These are phyloP conservation scores for Clarias fuscus DNA, from an alignment of 2,797 vertebrate genomes.

Conservation along the genomic window DNA sequence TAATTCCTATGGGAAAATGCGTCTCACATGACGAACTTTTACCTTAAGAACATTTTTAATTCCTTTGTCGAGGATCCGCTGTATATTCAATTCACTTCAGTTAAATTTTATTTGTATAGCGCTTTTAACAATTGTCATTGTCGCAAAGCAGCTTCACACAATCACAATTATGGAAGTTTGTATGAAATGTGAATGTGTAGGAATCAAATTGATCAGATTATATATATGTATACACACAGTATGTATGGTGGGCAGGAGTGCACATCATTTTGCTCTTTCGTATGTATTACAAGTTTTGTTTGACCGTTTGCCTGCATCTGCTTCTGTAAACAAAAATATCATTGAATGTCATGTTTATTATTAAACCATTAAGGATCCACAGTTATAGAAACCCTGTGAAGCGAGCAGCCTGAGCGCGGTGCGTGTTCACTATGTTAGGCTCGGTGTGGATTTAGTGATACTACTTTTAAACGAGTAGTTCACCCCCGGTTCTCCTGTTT, in stretches of 20 bases:
- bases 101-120: too few species aligned
- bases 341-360: constrained; percentile 11
- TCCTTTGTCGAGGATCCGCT: too few species aligned
- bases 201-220: too few species aligned
- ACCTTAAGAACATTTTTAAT: too few species aligned
- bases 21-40: too few species aligned
- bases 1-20: too few species aligned
- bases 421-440: background rate
- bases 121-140: too few species aligned
- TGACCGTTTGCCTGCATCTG: background rate
- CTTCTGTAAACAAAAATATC: background rate
- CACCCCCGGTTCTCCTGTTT: background rate
- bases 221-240: too few species aligned
- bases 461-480: constrained; percentile 1
- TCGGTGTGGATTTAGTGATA: background rate
- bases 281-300: background rate
- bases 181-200: too few species aligned
- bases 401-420: background rate
- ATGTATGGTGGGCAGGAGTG: background rate
- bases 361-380: background rate
- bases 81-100: too few species aligned
- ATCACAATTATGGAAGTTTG: too few species aligned
- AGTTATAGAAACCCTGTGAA: background rate
- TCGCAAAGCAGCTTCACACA: too few species aligned
- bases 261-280: background rate